Conservation (phyloP, 92 coral and sea anemone species). For the Phenganax subtilis region DNA sequence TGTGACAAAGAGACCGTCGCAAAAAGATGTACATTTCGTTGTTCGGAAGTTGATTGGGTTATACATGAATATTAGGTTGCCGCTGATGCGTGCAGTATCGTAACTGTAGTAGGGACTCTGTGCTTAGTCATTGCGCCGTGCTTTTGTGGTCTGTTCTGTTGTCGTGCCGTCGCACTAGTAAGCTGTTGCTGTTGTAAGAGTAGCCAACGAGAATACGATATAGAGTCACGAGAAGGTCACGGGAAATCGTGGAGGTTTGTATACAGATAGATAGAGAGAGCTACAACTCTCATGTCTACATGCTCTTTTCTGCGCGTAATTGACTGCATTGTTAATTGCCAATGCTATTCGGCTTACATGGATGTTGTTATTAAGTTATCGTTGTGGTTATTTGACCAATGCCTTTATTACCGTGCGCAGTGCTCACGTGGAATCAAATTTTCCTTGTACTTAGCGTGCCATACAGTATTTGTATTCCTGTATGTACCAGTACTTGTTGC, state of each 20-base stretch:
- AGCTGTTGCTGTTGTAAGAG: neutral
- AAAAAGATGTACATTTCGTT: neutral
- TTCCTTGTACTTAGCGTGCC: too few species aligned
- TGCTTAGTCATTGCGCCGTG: conserved; percentile 5
- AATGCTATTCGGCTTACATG: neutral
- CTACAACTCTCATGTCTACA: too few species aligned
- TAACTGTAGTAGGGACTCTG: neutral
- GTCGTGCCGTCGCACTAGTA: neutral
- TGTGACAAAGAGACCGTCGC: neutral
- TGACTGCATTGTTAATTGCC: neutral
- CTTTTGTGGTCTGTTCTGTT: neutral
- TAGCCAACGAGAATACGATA: neutral
- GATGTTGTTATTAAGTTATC: neutral
- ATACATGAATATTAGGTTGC: neutral
- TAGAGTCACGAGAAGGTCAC: neutral
- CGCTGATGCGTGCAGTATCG: neutral
- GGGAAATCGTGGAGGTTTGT: neutral
- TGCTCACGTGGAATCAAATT: too few species aligned
- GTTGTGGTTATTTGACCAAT: neutral
- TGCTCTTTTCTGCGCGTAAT: neutral
- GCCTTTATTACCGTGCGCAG: too few species aligned
- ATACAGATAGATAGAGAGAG: too few species aligned
- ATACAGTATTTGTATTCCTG: too few species aligned
- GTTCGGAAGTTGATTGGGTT: neutral
- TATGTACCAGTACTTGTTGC: too few species aligned